phyloP scores from a whole-genome alignment of 2,113 vertebrate genomes.

The Leuciscus idus region DNA sequence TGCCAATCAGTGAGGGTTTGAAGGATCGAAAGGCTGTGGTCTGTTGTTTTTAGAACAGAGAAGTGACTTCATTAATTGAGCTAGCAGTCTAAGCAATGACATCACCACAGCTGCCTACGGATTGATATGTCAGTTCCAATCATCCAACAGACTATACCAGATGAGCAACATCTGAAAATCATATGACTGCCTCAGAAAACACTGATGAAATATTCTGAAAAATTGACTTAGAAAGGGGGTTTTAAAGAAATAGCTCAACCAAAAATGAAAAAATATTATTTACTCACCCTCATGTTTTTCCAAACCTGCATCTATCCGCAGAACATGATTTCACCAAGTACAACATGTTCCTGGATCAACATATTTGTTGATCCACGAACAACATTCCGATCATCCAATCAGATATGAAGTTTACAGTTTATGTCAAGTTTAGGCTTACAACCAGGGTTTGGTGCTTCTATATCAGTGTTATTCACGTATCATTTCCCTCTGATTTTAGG shows the following conservation, averaged over 20 bases:
- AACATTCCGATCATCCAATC: too few relatives aligned
- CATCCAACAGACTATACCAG: slow-evolving; percentile 1
- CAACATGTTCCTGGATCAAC: too few relatives aligned
- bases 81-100: slow-evolving; percentile 26
- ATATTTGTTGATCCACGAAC: too few relatives aligned
- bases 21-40: not conserved
- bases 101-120: slow-evolving; percentile 10
- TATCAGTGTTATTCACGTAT: too few relatives aligned
- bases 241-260: slow-evolving; percentile 4
- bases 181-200: slow-evolving; percentile 7
- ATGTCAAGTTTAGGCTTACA: too few relatives aligned
- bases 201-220: slow-evolving; percentile 40
- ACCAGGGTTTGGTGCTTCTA: too few relatives aligned
- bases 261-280: not conserved
- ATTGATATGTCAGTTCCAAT: slow-evolving; percentile 14
- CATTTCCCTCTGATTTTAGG: too few relatives aligned
- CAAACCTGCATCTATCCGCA: not conserved
- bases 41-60: not conserved
- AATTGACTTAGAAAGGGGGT: not conserved
- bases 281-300: not conserved
- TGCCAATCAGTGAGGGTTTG: not conserved
- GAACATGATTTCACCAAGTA: too few relatives aligned
- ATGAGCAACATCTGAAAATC: slow-evolving; percentile 27
- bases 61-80: slow-evolving; percentile 19
- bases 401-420: too few relatives aligned